Conservation (phyloP, 2,113 vertebrate species). For the Nibea albiflora region DNA sequence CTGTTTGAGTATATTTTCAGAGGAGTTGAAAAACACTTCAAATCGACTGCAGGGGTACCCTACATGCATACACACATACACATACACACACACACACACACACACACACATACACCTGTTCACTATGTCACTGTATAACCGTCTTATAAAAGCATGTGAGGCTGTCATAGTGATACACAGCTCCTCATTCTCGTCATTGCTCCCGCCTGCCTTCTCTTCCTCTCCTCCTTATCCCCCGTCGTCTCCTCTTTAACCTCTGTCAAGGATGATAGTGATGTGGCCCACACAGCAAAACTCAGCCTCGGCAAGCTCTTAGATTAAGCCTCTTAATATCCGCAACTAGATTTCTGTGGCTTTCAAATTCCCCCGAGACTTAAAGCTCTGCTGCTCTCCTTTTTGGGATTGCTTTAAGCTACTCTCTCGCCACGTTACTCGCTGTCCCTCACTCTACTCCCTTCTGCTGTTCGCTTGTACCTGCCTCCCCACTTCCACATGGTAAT, state of each 20-base stretch:
- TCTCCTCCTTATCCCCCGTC: conserved; percentile 67
- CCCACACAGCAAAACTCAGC: conserved; percentile 80
- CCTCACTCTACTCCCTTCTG: conserved; percentile 47
- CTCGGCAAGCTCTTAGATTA: conserved; percentile 83
- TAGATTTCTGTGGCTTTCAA: conserved; percentile 81
- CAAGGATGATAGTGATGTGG: conserved; percentile 80
- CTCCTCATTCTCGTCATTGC: conserved; percentile 54
- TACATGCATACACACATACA: neutral
- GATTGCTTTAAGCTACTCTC: conserved; percentile 75
- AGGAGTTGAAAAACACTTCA: neutral
- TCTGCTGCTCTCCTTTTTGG: conserved; percentile 72
- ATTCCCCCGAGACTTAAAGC: conserved; percentile 81
- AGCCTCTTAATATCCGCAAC: conserved; percentile 86
- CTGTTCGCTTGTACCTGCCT: conserved; percentile 57
- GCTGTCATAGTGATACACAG: conserved; percentile 60
- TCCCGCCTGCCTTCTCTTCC: conserved; percentile 55
- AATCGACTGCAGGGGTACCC: neutral
- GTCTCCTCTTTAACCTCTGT: conserved; percentile 78
- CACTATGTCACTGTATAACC: conserved; percentile 50
- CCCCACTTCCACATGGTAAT: conserved; percentile 62
- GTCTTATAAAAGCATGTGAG: conserved; percentile 44
- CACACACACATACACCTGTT: conserved; percentile 3
- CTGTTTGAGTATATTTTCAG: conserved; percentile 27
- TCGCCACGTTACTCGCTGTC: conserved; percentile 52
- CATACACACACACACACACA: neutral